These are phyloP conservation scores for Macrostomum lignano DNA, from an alignment of 1,140 invertebrate species.

Conservation along the genomic window DNA sequence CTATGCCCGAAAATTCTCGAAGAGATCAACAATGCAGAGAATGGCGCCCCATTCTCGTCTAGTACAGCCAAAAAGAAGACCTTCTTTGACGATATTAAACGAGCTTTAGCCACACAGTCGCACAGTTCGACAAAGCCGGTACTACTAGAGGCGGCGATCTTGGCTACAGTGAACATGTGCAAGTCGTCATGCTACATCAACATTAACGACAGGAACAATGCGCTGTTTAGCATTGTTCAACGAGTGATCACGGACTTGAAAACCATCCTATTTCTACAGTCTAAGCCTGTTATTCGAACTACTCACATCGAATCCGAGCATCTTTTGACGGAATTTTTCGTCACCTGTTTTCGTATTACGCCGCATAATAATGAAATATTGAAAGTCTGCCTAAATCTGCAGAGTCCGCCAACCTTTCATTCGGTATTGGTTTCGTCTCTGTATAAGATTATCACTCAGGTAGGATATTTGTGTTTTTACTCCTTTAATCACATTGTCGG, in stretches of 20 bases:
- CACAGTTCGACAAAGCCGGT: slow-evolving; percentile 25
- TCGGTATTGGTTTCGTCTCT: slow-evolving; percentile 72
- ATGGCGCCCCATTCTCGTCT: slow-evolving; percentile 46
- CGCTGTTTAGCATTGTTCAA: slow-evolving; percentile 69
- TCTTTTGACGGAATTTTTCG: slow-evolving; percentile 84
- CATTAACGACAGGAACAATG: slow-evolving; percentile 58
- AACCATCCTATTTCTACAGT: slow-evolving; percentile 8
- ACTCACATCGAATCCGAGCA: too few species aligned
- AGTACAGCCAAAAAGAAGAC: too few species aligned
- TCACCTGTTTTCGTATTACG: slow-evolving; percentile 79
- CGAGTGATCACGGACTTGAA: slow-evolving; percentile 69
- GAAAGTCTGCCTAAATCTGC: slow-evolving; percentile 65
- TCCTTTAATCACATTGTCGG: too few species aligned
- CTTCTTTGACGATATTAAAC: too few species aligned
- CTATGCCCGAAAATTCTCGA: slow-evolving; percentile 74
- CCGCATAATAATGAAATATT: slow-evolving; percentile 78
- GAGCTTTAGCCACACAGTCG: background rate
- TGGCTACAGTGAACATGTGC: slow-evolving; percentile 77
- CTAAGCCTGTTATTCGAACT: slow-evolving; percentile 3
- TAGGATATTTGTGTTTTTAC: slow-evolving; percentile 26
- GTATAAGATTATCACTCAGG: slow-evolving; percentile 36
- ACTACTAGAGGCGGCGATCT: slow-evolving; percentile 60
- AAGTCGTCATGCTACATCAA: slow-evolving; percentile 86
- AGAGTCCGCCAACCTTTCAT: slow-evolving; percentile 55
- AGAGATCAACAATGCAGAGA: slow-evolving; percentile 64